Evolutionary conservation across 2,888 invertebrate genomes (phyloP), one percentile per base, ranked within the genome.

Genomic region (Catocala sponsa): DNA sequence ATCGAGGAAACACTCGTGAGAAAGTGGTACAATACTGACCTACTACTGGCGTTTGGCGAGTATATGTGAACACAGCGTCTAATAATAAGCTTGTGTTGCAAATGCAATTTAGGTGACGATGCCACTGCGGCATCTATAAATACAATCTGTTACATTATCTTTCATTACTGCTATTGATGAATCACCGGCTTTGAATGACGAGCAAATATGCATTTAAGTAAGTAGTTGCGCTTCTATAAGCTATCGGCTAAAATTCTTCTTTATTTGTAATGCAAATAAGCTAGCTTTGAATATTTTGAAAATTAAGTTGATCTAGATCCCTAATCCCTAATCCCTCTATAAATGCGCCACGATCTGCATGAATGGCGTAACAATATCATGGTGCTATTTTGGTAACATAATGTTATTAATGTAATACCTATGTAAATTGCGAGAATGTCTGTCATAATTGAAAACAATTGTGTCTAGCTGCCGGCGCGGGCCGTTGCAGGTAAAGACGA

Each of bases 81-180:
- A 85, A 78, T 82, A 82, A 84, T 87, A 87, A 72, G 77, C 71
- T 53, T 75, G 77, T 82, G 85, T 88, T 88, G 88, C 89, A 86
- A 87, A 86, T 90, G 87, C 86, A 85, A 83, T 87, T 86, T 87
- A 84, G 88, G 86, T 87, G 87, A 89, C 86, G 86, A 84, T 84
- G 81, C 80, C 81, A 75, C 77, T 72, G 74, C 77, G 71, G 67
- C 68, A 64, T 55, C 61, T 86, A 84, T 85, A 81, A 84, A 86
- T 87, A 87, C 70, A 67, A 65, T 65, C 76, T 69, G 81, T 82
- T 82, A 81, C 84, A 79, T 77, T 84, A 83, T 83, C 78, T 79
- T 81, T 76, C 81, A 81, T 83, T 83, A 73, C 76, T 73, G 65
- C 74, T 68, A 69, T 68, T 66, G 63, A 72, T 85, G 86, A 88